Evolutionary conservation across 2,888 invertebrate species (phyloP), one percentile per base, ranked within the genome.

Genomic region (Hyposoter dolosus): DNA sequence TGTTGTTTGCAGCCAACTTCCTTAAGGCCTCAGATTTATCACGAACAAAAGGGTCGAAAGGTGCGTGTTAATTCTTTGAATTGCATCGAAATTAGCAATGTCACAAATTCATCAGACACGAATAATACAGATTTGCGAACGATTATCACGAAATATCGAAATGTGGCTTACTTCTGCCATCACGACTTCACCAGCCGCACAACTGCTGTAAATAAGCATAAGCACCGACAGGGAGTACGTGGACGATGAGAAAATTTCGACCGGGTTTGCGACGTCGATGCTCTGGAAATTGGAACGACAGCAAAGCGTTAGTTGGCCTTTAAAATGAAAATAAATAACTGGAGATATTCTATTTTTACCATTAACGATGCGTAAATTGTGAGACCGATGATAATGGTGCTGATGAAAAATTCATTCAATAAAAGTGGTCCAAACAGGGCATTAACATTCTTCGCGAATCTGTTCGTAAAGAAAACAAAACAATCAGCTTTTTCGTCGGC

Each of bases 111-210:
- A 45, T 2, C 9, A 12, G 9, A 47, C 9, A 76, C n/a, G 23
- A 23, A 68, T 32, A 9, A 32, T 23, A 17, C 19, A 50, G 10
- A 74, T 74, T 23, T 17, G 50, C 50, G 40, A 23, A 28, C 35
- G 35, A 63, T 28, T 1, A 23, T 60, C 28, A 1, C 19, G 10
- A 53, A 56, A 10, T 9, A 40, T n/a, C n/a, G n/a, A n/a, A n/a
- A n/a, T 17, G 6, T 45, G 56, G 9, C 28, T 63, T 86, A 90
- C 90, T 85, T 89, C 86, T 45, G 60, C 71, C 40, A 82, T 84
- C 15, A 90, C 75, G 69, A 76, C 82, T 40, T 90, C 88, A 9
- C 90, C 90, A 43, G 88, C 82, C 35, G 88, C 69, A 75, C 90
- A 90, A 35, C 89, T 81, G 28, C 83, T 83, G 28, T 83, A 86